These are phyloP conservation scores for Australoheros scitulus DNA, from an alignment of 2,113 vertebrate species.

Conservation along the genomic window DNA sequence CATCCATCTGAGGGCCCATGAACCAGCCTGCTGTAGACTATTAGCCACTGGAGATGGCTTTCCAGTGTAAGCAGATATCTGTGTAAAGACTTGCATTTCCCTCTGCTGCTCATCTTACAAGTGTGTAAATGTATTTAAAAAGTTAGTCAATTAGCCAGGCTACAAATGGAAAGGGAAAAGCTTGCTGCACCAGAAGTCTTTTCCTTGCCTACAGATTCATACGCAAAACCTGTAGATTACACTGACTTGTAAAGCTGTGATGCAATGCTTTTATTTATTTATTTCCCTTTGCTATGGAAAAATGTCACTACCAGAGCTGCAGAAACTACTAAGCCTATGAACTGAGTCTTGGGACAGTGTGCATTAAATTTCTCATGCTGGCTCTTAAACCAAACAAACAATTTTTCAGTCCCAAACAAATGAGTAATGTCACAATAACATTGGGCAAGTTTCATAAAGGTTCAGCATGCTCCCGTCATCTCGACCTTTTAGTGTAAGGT, in stretches of 20 bases:
- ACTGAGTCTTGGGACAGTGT: too few relatives aligned
- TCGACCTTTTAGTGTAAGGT: rapidly evolving
- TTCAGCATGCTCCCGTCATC: neutral
- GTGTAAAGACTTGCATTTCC: rapidly evolving
- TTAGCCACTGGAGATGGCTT: neutral
- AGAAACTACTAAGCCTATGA: too few relatives aligned
- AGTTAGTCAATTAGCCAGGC: rapidly evolving
- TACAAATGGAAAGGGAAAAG: neutral
- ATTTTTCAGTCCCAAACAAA: neutral
- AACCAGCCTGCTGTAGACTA: neutral
- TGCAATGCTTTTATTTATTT: too few relatives aligned
- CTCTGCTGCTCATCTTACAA: neutral
- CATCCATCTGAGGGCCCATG: too few relatives aligned
- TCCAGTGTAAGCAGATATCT: neutral
- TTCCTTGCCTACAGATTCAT: neutral
- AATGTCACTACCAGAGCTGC: too few relatives aligned
- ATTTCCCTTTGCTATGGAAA: too few relatives aligned
- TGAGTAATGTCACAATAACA: too few relatives aligned
- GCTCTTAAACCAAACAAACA: too few relatives aligned
- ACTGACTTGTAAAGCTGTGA: neutral
- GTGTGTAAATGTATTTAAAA: neutral
- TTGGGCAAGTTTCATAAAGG: too few relatives aligned
- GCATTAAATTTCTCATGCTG: too few relatives aligned
- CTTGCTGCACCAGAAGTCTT: neutral
- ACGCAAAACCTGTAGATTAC: neutral